phyloP scores from a whole-genome alignment of 1,140 invertebrate species.

The Colletes latitarsis region DNA sequence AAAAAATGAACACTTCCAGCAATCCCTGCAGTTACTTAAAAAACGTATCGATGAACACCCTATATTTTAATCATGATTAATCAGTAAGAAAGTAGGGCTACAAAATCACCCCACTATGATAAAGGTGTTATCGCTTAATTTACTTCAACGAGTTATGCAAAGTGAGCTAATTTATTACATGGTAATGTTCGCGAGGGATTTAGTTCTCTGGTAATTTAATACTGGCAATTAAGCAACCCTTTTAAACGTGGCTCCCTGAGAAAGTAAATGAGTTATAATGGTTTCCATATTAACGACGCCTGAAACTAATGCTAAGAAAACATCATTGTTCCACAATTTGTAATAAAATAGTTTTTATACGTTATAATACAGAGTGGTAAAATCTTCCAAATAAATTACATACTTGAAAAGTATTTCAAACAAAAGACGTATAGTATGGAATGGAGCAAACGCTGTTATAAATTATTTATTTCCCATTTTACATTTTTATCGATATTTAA shows the following conservation, averaged over 20 bases:
- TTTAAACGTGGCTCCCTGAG: neutral
- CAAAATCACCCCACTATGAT: conserved; percentile 47
- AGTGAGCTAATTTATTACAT: conserved; percentile 30
- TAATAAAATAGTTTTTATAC: too few species aligned
- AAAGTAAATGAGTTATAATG: conserved; percentile 7
- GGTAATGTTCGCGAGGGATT: conserved; percentile 34
- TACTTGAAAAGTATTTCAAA: too few species aligned
- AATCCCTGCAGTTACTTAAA: too few species aligned
- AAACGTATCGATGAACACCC: too few species aligned
- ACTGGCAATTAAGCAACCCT: conserved; percentile 13
- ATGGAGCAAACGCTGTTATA: too few species aligned
- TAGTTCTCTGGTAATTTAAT: conserved; percentile 37
- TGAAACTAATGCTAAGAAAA: neutral
- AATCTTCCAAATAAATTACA: too few species aligned
- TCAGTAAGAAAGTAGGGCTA: conserved; percentile 48
- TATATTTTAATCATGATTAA: neutral
- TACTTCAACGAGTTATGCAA: conserved; percentile 57
- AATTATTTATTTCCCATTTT: too few species aligned
- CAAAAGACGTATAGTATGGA: too few species aligned
- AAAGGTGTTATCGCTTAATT: conserved; percentile 56
- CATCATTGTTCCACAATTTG: too few species aligned
- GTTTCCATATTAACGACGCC: neutral
- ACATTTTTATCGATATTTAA: too few species aligned
- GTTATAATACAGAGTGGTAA: too few species aligned
- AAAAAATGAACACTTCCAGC: too few species aligned